Conservation (phyloP, 2,113 vertebrate genomes). For the Lampris incognitus region DNA sequence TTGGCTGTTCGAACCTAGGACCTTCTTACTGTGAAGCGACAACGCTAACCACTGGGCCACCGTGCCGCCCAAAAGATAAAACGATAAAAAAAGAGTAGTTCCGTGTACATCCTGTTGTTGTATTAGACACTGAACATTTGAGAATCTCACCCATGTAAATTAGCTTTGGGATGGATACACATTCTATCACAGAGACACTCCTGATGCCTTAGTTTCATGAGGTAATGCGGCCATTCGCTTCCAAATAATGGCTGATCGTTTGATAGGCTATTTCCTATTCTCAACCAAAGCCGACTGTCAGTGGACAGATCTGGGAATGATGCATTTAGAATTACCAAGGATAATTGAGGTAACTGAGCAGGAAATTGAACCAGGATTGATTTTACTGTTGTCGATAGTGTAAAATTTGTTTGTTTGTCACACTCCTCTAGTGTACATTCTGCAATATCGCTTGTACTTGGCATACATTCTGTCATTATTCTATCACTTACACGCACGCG, state of each 20-base stretch:
- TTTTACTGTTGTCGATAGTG: background rate
- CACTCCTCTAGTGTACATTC: no score
- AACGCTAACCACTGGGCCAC: no score
- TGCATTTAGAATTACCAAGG: conserved; percentile 4
- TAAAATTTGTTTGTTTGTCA: no score
- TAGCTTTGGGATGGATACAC: background rate
- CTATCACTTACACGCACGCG: no score
- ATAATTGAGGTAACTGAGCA: conserved; percentile 23
- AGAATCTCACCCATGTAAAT: background rate
- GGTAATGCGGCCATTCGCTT: background rate
- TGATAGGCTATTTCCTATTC: background rate
- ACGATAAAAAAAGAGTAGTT: no score
- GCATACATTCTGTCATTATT: no score
- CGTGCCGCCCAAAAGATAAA: no score
- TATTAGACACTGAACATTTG: background rate
- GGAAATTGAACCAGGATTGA: conserved; percentile 14
- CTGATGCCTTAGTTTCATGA: background rate
- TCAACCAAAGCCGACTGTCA: background rate
- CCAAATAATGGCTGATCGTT: background rate
- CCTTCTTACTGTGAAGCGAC: no score
- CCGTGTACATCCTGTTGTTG: no score
- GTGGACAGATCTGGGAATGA: background rate
- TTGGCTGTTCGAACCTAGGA: no score
- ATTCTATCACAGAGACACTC: background rate
- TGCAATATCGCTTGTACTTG: no score